Evolutionary conservation across 2,113 vertebrate genomes (phyloP), one percentile per base, ranked within the genome.

Genomic region (Opisthocomus hoazin): DNA sequence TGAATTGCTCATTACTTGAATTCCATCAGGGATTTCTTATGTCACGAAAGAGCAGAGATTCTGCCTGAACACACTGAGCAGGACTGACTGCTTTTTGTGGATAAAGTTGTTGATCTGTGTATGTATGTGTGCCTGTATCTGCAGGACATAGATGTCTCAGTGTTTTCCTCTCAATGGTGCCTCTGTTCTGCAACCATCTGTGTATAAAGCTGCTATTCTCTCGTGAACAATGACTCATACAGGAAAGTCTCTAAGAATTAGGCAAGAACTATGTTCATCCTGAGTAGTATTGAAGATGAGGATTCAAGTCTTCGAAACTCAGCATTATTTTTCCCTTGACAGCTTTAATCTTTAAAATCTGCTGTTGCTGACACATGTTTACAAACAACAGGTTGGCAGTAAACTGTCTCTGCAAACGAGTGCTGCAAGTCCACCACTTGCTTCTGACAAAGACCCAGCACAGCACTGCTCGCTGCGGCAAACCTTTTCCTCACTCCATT

Each of bases 191-290:
- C 91, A 90, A 83, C 87, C 96, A 96, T 96, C 96, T 96, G 93
- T 96, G 71, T 90, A 96, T 94, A 97, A 97, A 96, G 95, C 95
- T 97, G 84, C 94, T 96, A 96, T 96, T 97, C 93, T 97, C 82
- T 92, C 6, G 5, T 57, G 94, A 95, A 96, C 94, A 97, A 94
- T 96, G 94, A 96, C 87, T 95, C 95, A 96, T 18, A 91, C 57
- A 95, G 93, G 91, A 94, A 97, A 94, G 93, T 86, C 91, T 93
- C 45, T 63, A 95, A 96, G 78, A 96, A 96, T 91, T 90, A 94
- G 64, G 91, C 94, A 96, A 96, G 70, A 93, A 36, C 89, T 93
- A 3, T 85, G 82, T 83, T 96, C 78, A 70, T 91, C 91, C 57
- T 53, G 69, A 90, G 65, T 89, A 85, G 53, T 46, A 57, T 1